Base-by-base conservation (phyloP, 2,888 invertebrate species). In the Sclerodermus sp. region DNA sequence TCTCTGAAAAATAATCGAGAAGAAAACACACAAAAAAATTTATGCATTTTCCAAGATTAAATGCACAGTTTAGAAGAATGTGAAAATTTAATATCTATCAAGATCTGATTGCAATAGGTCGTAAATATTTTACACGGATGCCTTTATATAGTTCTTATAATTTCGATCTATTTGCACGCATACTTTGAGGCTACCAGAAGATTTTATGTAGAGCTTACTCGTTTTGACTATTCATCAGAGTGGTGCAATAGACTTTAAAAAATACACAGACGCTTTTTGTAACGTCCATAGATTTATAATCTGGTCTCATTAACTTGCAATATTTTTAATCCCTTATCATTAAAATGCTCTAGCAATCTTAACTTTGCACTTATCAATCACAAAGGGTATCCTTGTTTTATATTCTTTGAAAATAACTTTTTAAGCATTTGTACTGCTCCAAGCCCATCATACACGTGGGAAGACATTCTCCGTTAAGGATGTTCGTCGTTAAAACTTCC, bases 151-250 rank as follows among this genome's bases (percentile, higher is more conserved):
- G 4, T 23, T 23, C 8, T 23, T 23, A 34, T 12, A 34, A 10
- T 34, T 34, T 12, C 8, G 31, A 31, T 9, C 4, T 6, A 14
- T 13, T 34, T 14, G 3, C 14, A 34, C 12, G 12, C 10, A 13
- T 13, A 34, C 14, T 4, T 13, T 34, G 4, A 13, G 4, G 12
- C 3, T 5, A 14, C 4, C 4, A 34, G 4, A 12, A 14, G 12
- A 14, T 13, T 34, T 34, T 4, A 13, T 12, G 10, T 10, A 14
- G 10, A 4, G 34, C 14, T 13, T 14, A 34, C 62, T 58, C 62
- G 62, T 47, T 53, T 62, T 54, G 60, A 62, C 62, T 60, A 60
- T 53, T 51, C 57, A 62, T 62, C 63, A 60, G 62, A 62, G 30
- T 55, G 44, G 44, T 52, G 44, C 54, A 16, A 32, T 50, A 50